Evolutionary conservation across 2,113 vertebrate genomes (phyloP), one percentile per base, ranked within the genome.

Genomic region (Mobula hypostoma): DNA sequence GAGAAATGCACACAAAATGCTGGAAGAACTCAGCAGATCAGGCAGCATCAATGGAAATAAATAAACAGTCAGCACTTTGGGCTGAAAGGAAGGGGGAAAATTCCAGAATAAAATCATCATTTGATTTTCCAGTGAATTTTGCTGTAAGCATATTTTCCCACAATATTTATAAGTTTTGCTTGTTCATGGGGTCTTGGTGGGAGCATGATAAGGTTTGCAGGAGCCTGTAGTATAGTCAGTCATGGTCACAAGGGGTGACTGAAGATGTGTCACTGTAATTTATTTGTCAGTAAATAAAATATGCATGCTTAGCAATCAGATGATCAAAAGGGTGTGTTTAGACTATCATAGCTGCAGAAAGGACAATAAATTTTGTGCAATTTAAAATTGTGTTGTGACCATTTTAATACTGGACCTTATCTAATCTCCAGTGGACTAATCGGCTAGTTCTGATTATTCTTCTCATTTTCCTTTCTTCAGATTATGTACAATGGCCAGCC

Each of bases 401-500:
- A 48, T 70, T 11, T 12, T 88, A 63, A 29, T 15, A 63, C 56
- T n/a, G 56, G 61, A 24, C 2, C 29, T 66, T 88, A 14, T 66
- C 14, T 32, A 5, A 63, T 0, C 56, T n/a, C 29, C 85, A 88
- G 85, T 48, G 91, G n/a, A 48, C 56, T 48, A 7, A 91, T 93
- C 80, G 0, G 0, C 48, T 48, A 87, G 17, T 0, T 0, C 48
- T 0, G 0, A 66, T 29, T 1, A 2, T 0, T 94, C 56, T 21
- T 91, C 1, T 2, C 88, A n/a, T 94, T 12, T 76, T 7, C 6
- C 72, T 94, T 79, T 94, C 88, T n/a, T 0, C 95, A 99, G 99
- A 98, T 99, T 94, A 97, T 98, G 96, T 99, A 99, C 97, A 98
- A 99, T 0, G 99, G 98, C 82, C 99, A 99, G 96, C 99, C 99